Percentiles rank a stretch among this genome's conserved stretches.
These are phyloP conservation scores for Danio aesculapii DNA, from an alignment of 2,797 vertebrate genomes.

Conservation along the genomic window DNA sequence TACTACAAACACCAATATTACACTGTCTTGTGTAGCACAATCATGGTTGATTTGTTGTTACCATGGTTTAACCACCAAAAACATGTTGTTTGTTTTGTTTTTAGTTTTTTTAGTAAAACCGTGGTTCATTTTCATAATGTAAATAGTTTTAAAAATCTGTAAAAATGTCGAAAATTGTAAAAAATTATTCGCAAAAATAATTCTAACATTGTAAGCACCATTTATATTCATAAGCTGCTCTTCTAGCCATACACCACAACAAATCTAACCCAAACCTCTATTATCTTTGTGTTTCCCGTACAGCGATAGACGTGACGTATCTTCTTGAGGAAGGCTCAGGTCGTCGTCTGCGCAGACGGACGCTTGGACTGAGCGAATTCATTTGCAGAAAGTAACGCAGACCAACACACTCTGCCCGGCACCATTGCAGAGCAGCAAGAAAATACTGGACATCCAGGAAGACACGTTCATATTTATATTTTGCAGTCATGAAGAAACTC, in stretches of 20 bases:
- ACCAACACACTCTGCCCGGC: constrained; percentile 62
- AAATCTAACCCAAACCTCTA: neutral
- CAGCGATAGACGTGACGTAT: constrained; percentile 98
- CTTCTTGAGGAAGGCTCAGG: constrained; percentile 95
- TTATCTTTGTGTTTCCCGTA: constrained; percentile 57
- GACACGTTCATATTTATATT: constrained; percentile 26
- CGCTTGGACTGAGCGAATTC: constrained; percentile 89
- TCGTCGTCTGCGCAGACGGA: constrained; percentile 88
- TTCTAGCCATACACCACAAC: neutral
- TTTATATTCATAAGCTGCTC: neutral
- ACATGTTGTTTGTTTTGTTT: too few species aligned
- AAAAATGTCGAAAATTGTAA: too few species aligned
- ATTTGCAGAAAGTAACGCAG: constrained; percentile 88
- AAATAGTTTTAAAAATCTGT: too few species aligned
- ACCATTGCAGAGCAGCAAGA: constrained; percentile 44
- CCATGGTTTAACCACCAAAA: too few species aligned
- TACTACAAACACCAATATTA: too few species aligned
- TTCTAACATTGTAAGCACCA: neutral
- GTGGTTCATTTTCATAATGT: too few species aligned
- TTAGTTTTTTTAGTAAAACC: too few species aligned
- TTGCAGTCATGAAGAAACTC: constrained; percentile 47
- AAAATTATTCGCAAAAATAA: too few species aligned
- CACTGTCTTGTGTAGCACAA: too few species aligned
- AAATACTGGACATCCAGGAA: constrained; percentile 25
- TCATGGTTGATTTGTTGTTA: too few species aligned